Evolutionary conservation across 2,113 vertebrate species (phyloP), one percentile per base, ranked within the genome.

Genomic region (Vimba vimba): DNA sequence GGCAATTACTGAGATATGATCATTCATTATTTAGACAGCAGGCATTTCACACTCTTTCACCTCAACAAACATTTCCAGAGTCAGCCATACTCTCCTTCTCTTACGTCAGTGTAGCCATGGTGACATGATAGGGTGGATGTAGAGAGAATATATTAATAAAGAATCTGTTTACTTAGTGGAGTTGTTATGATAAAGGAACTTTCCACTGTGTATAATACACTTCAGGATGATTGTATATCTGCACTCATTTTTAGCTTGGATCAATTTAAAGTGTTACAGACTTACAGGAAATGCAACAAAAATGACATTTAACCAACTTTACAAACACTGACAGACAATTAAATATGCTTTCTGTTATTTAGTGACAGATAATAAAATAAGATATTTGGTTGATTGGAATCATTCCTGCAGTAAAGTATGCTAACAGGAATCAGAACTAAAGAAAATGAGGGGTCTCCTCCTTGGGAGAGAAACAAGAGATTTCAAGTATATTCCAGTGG

Each of bases 101-200:
- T 25, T 78, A 85, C 50, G 27, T 90, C 77, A 88, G 66, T n/a
- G 83, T 88, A 87, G 85, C 83, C 87, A 90, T 90, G 89, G 89
- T 73, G 82, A 90, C 83, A 60, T 59, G 69, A 30, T 55, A 68
- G n/a, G 52, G 73, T 25, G 83, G 79, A 86, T 85, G 73, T 79
- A 50, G 77, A 50, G 74, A 62, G 79, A 80, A 74, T 83, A 66
- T 68, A 66, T 66, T 85, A 85, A 84, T 83, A 81, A 74, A 78
- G 30, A 80, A 75, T 74, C 68, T 60, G 66, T 87, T 83, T 83
- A 47, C 47, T 83, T 59, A 66, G 45, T 75, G 52, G 52, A 52
- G 47, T 15, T 59, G 43, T 78, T 82, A 33, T 79, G 59, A 33
- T 77, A 62, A 60, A 73, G 50, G 0, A 73, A 83, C 62, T 82